Base-by-base conservation (phyloP, 2,113 vertebrate genomes). In the Myotis lucifugus region DNA sequence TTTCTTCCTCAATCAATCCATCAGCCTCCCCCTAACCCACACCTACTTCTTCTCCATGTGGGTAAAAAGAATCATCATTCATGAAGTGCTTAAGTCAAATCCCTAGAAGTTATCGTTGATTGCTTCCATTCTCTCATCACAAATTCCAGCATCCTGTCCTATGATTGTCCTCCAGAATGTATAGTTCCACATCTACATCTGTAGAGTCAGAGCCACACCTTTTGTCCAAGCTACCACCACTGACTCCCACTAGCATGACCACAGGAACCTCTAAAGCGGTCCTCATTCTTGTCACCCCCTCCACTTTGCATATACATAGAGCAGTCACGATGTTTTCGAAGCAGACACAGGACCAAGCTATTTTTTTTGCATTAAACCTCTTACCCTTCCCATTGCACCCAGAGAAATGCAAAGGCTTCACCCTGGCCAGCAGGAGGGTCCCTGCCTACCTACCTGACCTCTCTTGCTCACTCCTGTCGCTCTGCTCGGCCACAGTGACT, bases 1-100 rank as follows among this genome's bases (percentile, higher is more conserved):
- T 76, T 2, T 17, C 21, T 77, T 87, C 19, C 25, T 86, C n/a
- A 29, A 48, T 86, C n/a, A 29, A 48, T 46, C 79, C 17, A 40
- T 37, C 79, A 40, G 17, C 4, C 8, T 59, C 23, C 4, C 1
- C 0, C 9, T 25, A 12, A 8, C 4, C 17, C 11, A 17, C 12
- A 27, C 0, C 56, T n/a, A 13, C 0, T 12, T 34, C 13, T 64
- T n/a, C 17, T 82, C 21, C 14, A 74, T 9, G 9, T 13, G 25
- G 12, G 64, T 82, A 12, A 66, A 61, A 91, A 74, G 3, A 72
- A 46, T 52, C 9, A n/a, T 15, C 40, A 50, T 18, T 27, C 15
- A 70, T 54, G 56, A 42, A 50, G 7, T 10, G 25, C 32, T 74
- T 8, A 13, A 14, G 3, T 82, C 18, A 90, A 88, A 37, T 79